Conservation (phyloP, 2,888 invertebrate species). For the Drosophila vallismaia region DNA sequence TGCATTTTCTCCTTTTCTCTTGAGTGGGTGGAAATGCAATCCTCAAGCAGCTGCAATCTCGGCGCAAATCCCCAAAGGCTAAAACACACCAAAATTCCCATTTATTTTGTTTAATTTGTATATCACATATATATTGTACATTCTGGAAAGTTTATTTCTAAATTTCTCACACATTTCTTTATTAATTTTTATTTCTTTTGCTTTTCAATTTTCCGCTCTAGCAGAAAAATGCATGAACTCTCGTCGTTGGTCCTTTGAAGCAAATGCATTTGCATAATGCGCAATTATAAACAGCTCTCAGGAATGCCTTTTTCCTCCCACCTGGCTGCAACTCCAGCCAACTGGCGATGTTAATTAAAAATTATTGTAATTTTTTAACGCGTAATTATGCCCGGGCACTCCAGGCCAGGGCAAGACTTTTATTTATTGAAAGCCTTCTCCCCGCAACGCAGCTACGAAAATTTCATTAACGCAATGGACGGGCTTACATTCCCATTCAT, state of each 20-base stretch:
- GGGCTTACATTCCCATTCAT: slow-evolving; percentile 17
- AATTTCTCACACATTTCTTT: slow-evolving; percentile 13
- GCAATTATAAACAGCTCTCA: slow-evolving; percentile 61
- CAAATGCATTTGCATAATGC: slow-evolving; percentile 67
- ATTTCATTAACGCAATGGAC: slow-evolving; percentile 38
- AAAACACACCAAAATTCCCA: slow-evolving; percentile 15
- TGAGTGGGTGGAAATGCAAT: slow-evolving; percentile 38
- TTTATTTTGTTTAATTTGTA: slow-evolving; percentile 8
- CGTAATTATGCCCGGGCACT: slow-evolving; percentile 66
- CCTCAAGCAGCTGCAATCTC: slow-evolving; percentile 42
- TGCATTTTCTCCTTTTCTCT: slow-evolving; percentile 7
- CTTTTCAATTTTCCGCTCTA: slow-evolving; percentile 17
- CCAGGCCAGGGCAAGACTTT: slow-evolving; percentile 21
- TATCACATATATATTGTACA: slow-evolving; percentile 5
- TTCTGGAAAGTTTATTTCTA: too few species aligned
- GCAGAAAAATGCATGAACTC: background rate
- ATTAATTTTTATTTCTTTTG: slow-evolving; percentile 25
- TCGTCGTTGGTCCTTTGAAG: slow-evolving; percentile 10
- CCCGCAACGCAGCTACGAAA: slow-evolving; percentile 21
- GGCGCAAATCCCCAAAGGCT: slow-evolving; percentile 35
- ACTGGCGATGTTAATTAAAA: slow-evolving; percentile 71
- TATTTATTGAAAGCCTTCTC: slow-evolving; percentile 60
- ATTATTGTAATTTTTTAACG: slow-evolving; percentile 73
- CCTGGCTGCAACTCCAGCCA: slow-evolving; percentile 15
- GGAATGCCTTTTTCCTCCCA: slow-evolving; percentile 11